Conservation (phyloP, 2,113 vertebrate genomes). For the Lamprotornis superbus region DNA sequence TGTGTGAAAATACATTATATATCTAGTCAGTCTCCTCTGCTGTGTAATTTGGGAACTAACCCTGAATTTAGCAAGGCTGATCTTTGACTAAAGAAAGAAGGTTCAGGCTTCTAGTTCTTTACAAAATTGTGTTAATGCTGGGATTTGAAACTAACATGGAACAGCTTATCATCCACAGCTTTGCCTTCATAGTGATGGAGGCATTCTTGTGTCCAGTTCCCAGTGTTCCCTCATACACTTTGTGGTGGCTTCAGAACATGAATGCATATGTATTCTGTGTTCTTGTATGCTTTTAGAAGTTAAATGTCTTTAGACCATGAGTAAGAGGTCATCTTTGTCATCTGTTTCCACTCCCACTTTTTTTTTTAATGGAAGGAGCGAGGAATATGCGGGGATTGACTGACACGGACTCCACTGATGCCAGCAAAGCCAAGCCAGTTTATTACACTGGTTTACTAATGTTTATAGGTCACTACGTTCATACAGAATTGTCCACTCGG, state of each 20-base stretch:
- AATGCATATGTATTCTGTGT: background rate
- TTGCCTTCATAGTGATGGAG: background rate
- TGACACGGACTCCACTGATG: no score
- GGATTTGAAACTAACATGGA: background rate
- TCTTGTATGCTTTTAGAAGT: background rate
- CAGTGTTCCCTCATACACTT: background rate
- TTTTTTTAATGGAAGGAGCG: background rate
- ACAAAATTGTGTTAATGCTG: background rate
- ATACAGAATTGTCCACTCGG: background rate
- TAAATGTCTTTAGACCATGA: background rate
- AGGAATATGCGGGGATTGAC: background rate
- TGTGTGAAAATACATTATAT: background rate
- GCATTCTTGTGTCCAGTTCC: background rate
- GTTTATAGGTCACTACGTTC: background rate
- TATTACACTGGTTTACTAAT: no score
- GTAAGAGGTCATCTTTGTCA: background rate
- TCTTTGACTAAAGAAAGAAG: background rate
- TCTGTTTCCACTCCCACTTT: background rate
- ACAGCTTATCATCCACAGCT: background rate
- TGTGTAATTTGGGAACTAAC: background rate
- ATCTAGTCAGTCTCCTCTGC: background rate
- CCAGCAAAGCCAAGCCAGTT: no score
- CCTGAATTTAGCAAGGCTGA: background rate
- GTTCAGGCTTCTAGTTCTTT: background rate
- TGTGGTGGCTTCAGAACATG: background rate